Conservation (phyloP, 2,113 vertebrate species). For the Leptocoma aspasia region DNA sequence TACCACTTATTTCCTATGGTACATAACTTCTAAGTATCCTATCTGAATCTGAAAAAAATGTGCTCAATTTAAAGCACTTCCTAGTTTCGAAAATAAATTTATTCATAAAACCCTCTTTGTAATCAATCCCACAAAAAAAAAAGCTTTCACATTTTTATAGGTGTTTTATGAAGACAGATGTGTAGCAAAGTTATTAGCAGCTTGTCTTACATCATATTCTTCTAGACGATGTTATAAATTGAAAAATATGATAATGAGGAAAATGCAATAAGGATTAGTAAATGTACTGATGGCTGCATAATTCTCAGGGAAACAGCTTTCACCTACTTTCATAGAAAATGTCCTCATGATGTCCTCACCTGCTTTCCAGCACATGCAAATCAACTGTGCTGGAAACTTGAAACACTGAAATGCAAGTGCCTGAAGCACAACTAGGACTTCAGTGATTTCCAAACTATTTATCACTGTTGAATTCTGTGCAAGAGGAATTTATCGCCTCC, state of each 20-base stretch:
- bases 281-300: background rate
- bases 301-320: constrained; percentile 30
- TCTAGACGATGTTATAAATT: background rate
- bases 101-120: background rate
- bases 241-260: constrained; percentile 34
- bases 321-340: background rate
- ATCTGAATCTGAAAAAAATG: background rate
- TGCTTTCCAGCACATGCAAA: background rate
- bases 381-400: background rate
- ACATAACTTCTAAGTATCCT: background rate
- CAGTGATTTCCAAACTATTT: constrained; percentile 51
- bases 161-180: background rate
- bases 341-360: background rate
- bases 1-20: background rate
- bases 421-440: background rate
- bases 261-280: constrained; percentile 31
- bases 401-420: constrained; percentile 51
- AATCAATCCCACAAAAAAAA: background rate
- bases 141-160: background rate
- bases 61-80: background rate
- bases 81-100: background rate
- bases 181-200: background rate
- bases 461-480: constrained; percentile 37
- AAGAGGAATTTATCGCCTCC: constrained; percentile 44
- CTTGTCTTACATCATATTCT: background rate